Evolutionary conservation across 2,113 vertebrate genomes (phyloP).

Genomic region (Heterocephalus glaber): DNA sequence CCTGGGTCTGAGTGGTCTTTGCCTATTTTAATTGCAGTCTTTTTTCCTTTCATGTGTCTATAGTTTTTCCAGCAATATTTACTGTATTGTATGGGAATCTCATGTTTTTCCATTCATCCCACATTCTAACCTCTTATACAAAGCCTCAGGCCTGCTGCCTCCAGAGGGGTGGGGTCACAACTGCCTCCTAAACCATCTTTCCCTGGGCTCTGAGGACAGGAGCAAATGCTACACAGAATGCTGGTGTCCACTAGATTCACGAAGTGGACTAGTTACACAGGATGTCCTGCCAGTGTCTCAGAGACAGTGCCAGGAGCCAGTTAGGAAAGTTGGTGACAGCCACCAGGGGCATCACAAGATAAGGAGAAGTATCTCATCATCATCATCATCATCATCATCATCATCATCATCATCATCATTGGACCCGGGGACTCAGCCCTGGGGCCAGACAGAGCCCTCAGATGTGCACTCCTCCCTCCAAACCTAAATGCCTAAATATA

Average conservation of each 20-base stretch:
- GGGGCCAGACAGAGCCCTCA: neutral
- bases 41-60: neutral
- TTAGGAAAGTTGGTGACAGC: neutral
- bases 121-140: neutral
- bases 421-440: neutral
- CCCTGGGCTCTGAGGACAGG: no score
- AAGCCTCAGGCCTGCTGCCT: neutral
- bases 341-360: neutral
- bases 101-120: neutral
- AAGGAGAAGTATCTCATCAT: no score
- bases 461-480: accelerated
- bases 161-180: no score
- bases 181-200: no score
- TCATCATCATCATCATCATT: no score
- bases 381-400: no score
- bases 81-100: neutral
- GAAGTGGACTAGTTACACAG: accelerated
- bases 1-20: neutral
- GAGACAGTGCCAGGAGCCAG: neutral
- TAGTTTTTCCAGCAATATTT: neutral
- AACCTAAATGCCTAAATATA: neutral
- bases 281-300: accelerated
- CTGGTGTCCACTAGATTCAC: no score
- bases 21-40: neutral
- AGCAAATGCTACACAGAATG: neutral